phyloP scores from a whole-genome alignment of 2,888 invertebrate genomes.

The Acanthosoma haemorrhoidale region DNA sequence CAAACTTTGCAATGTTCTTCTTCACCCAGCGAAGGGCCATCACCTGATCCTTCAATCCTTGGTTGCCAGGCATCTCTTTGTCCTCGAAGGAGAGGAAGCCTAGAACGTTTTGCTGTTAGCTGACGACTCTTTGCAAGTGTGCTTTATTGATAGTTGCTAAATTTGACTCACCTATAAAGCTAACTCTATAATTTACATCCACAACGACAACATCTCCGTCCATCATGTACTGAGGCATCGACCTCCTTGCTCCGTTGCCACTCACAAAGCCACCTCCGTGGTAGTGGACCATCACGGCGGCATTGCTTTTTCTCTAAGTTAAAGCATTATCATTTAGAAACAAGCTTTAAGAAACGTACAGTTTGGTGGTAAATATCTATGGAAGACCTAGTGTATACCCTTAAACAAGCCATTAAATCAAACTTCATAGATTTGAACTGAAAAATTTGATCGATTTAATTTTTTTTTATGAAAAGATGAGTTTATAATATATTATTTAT shows the following conservation, averaged over 20 bases:
- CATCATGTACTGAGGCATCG: constrained; percentile 27
- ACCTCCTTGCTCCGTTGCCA: constrained; percentile 1
- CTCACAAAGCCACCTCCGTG: constrained; percentile 42
- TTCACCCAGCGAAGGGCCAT: not conserved
- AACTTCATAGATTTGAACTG: too few species aligned
- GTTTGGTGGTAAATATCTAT: not conserved
- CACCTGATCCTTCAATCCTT: not conserved
- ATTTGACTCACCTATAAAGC: constrained; percentile 17
- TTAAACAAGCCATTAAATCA: too few species aligned
- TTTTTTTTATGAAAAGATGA: too few species aligned
- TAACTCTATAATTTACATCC: constrained; percentile 28
- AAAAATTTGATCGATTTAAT: too few species aligned
- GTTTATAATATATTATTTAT: too few species aligned
- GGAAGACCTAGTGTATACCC: too few species aligned
- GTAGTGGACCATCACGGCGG: constrained; percentile 42
- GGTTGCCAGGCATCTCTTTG: not conserved
- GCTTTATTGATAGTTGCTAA: too few species aligned
- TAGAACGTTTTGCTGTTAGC: too few species aligned
- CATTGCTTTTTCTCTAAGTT: not conserved
- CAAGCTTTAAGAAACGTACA: not conserved
- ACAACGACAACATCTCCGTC: constrained; percentile 33
- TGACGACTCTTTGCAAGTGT: too few species aligned
- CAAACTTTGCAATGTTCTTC: not conserved
- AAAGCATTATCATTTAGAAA: too few species aligned
- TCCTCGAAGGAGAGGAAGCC: not conserved